phyloP scores from a whole-genome alignment of 1,140 invertebrate genomes.

The Lordiphosa collinella region DNA sequence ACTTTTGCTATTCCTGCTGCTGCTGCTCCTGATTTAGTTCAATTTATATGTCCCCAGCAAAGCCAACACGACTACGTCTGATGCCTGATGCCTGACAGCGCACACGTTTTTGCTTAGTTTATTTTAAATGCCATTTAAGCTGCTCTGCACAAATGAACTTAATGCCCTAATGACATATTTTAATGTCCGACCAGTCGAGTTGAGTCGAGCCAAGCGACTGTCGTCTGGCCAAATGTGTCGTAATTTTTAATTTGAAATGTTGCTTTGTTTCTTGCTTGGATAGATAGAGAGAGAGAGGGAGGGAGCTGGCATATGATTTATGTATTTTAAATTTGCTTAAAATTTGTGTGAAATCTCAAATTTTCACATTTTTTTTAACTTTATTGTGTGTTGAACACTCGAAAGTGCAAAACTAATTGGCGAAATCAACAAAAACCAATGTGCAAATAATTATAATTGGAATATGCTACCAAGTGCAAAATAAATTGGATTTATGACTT shows the following conservation, averaged over 20 bases:
- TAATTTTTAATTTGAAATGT: slow-evolving; percentile 65
- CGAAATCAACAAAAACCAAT: too few species aligned
- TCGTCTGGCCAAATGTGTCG: slow-evolving; percentile 48
- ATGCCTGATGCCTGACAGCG: slow-evolving; percentile 26
- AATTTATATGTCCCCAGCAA: slow-evolving; percentile 55
- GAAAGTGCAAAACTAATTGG: too few species aligned
- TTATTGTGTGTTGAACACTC: too few species aligned
- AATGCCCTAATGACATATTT: slow-evolving; percentile 72
- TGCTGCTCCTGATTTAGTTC: slow-evolving; percentile 63
- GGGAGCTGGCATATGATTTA: slow-evolving; percentile 58
- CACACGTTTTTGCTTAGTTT: slow-evolving; percentile 64
- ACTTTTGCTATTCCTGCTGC: slow-evolving; percentile 11
- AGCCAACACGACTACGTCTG: slow-evolving; percentile 24
- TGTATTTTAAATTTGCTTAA: slow-evolving; percentile 59
- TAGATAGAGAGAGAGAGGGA: not conserved
- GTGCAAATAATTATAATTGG: too few species aligned
- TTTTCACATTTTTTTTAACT: too few species aligned
- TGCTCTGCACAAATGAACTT: slow-evolving; percentile 38
- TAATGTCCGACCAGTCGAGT: slow-evolving; percentile 46
- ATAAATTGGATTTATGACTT: too few species aligned
- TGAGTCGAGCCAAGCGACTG: slow-evolving; percentile 9
- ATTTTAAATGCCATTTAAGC: slow-evolving; percentile 71
- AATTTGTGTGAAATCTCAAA: too few species aligned
- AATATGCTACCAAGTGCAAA: too few species aligned
- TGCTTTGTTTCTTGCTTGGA: slow-evolving; percentile 4